These are phyloP conservation scores for Ammodytes marinus DNA, from an alignment of 2,113 vertebrate species.

Conservation along the genomic window DNA sequence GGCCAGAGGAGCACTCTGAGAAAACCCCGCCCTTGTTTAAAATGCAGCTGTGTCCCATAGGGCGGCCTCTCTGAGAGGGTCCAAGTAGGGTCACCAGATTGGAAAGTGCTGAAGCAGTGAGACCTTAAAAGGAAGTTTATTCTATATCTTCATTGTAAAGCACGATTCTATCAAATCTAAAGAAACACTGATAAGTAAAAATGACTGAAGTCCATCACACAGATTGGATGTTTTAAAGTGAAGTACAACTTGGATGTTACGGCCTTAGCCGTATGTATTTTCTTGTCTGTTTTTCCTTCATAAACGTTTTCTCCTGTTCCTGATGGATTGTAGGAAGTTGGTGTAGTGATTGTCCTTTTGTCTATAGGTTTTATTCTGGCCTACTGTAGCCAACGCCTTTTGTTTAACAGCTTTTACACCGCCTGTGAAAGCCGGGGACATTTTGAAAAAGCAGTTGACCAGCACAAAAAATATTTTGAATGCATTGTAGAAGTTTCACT, in stretches of 20 bases:
- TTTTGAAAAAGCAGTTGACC: too few species aligned
- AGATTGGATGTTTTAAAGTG: not conserved
- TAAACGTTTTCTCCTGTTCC: too few species aligned
- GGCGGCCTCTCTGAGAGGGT: slow-evolving; percentile 28
- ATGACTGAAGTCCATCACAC: not conserved
- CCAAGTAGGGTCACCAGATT: slow-evolving; percentile 18
- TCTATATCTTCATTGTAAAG: not conserved
- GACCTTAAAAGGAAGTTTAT: not conserved
- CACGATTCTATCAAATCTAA: not conserved
- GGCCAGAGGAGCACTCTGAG: slow-evolving; percentile 25
- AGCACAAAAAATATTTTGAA: too few species aligned
- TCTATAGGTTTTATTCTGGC: too few species aligned
- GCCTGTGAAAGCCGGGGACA: too few species aligned
- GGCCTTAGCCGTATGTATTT: too few species aligned
- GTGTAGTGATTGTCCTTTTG: too few species aligned
- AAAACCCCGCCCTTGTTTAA: slow-evolving; percentile 39
- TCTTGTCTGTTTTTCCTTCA: too few species aligned
- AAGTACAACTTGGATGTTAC: not conserved
- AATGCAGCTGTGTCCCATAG: slow-evolving; percentile 55
- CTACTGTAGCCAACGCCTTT: too few species aligned
- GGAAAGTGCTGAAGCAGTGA: slow-evolving; percentile 19
- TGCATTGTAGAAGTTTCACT: too few species aligned
- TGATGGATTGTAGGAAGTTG: too few species aligned
- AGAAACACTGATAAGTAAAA: not conserved
- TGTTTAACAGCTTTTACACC: too few species aligned